These are phyloP conservation scores for Archips crataeganus DNA, from an alignment of 2,888 invertebrate genomes.

Conservation along the genomic window DNA sequence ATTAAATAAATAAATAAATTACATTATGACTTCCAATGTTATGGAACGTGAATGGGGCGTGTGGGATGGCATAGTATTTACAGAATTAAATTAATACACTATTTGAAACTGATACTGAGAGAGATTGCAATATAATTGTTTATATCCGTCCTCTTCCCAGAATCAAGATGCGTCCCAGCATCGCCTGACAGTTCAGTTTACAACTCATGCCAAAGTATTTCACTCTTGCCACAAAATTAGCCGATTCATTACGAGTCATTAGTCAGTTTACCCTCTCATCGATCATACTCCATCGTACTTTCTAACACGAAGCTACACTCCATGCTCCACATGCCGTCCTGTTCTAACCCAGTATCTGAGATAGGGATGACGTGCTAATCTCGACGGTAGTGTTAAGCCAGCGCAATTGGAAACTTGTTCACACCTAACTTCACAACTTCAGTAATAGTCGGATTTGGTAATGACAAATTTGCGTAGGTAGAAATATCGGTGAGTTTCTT, in stretches of 20 bases:
- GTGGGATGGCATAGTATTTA: no score
- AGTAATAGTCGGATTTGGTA: constrained; percentile 11
- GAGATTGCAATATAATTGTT: not conserved
- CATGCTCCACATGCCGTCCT: not conserved
- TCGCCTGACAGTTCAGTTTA: not conserved
- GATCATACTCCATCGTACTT: constrained; percentile 20
- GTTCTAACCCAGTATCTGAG: not conserved
- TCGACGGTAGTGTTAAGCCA: not conserved
- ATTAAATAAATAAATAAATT: no score
- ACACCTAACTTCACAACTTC: constrained; percentile 17
- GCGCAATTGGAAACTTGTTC: constrained; percentile 3
- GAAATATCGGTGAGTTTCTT: not conserved
- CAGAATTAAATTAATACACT: no score
- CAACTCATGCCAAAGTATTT: constrained; percentile 7
- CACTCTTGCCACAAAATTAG: constrained; percentile 25
- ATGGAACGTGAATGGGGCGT: no score
- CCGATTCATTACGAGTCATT: constrained; percentile 35
- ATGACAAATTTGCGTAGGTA: not conserved
- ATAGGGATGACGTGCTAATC: not conserved
- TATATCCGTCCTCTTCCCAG: not conserved
- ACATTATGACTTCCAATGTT: no score
- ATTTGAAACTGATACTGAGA: no score
- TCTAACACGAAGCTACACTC: not conserved
- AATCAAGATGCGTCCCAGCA: not conserved
- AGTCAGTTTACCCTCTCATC: constrained; percentile 19